A percentile compares a stretch with the other conserved stretches of the same genome.
Evolutionary conservation across 2,888 invertebrate species (phyloP).

Genomic region (Calameuta pallipes): DNA sequence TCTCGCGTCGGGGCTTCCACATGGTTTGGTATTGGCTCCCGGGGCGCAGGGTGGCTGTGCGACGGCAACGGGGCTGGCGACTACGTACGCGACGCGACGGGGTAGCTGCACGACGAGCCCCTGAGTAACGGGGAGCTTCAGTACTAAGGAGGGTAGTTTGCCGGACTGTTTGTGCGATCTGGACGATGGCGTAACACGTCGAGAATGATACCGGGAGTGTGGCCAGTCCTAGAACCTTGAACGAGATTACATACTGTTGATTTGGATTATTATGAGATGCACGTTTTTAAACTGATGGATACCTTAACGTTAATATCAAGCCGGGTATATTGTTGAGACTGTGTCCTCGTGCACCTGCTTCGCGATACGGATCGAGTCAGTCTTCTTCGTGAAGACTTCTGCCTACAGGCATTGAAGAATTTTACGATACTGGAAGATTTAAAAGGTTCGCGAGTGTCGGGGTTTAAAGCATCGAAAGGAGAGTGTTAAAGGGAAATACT

Average conservation of each 20-base stretch:
- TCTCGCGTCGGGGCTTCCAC: slow-evolving; percentile 61
- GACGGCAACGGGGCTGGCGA: slow-evolving; percentile 54
- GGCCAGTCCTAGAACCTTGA: slow-evolving; percentile 63
- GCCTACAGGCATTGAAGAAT: neutral
- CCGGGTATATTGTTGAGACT: neutral
- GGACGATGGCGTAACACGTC: neutral
- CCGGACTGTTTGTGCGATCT: slow-evolving; percentile 56
- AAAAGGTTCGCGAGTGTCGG: neutral
- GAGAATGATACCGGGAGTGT: slow-evolving; percentile 35
- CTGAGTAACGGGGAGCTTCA: slow-evolving; percentile 59
- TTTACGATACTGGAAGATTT: neutral
- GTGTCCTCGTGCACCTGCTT: neutral
- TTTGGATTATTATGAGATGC: slow-evolving; percentile 11
- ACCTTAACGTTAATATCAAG: neutral
- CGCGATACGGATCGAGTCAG: neutral
- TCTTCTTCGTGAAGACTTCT: neutral
- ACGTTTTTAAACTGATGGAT: neutral
- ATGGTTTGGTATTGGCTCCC: slow-evolving; percentile 66
- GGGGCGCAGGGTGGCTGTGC: slow-evolving; percentile 61
- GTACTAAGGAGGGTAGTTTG: slow-evolving; percentile 63
- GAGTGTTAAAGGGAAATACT: neutral
- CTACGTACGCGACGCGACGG: slow-evolving; percentile 39
- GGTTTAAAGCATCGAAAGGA: neutral
- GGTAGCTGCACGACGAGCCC: slow-evolving; percentile 51
- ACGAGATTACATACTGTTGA: slow-evolving; percentile 33